Base-by-base conservation (phyloP, 2,888 invertebrate species). In the Kryphioiulus occultus region DNA sequence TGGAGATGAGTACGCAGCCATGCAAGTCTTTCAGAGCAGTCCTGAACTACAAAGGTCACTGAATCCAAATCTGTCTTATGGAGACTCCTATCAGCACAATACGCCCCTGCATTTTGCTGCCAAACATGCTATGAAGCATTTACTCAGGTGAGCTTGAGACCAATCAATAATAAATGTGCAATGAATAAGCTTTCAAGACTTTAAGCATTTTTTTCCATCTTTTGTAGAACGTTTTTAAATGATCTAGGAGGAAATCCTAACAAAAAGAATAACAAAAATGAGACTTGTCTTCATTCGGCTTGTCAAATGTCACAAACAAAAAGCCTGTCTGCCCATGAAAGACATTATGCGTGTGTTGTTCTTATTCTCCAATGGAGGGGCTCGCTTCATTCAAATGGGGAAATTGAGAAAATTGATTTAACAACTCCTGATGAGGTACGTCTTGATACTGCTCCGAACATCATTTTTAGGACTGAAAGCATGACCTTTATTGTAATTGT, bases 1-100 rank as follows among this genome's bases (percentile, higher is more conserved):
- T 92, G 95, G 95, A 44, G 95, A 95, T 91, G 95, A 95, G 91
- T 94, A 94, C 91, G 94, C 95, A 87, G 95, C 95, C 26, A 93
- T 95, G 93, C 94, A 95, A 91, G 91, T 93, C 86, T 95, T 94
- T 91, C 94, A 94, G 91, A 94, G 93, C 91, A 93, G 93, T 85
- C 93, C 94, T 39, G 95, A 95, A 90, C 92, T 95, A 89, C 92
- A 94, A 89, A 94, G 94, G 90, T 94, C 93, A 89, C 92, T 95
- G 83, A 94, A 95, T 91, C 95, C 95, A 0, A 95, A 95, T 91
- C 92, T 93, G 88, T 94, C 95, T 89, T 95, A 94, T 90, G 95
- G 95, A 9, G 95, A 95, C 90, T 93, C 93, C 89, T 94, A 94
- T 90, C 93, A 94, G 89, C 94, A 95, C 91, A 94, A 95, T 91